Evolutionary conservation across 1,140 invertebrate genomes (phyloP).

Genomic region (Euwallacea fornicatus): DNA sequence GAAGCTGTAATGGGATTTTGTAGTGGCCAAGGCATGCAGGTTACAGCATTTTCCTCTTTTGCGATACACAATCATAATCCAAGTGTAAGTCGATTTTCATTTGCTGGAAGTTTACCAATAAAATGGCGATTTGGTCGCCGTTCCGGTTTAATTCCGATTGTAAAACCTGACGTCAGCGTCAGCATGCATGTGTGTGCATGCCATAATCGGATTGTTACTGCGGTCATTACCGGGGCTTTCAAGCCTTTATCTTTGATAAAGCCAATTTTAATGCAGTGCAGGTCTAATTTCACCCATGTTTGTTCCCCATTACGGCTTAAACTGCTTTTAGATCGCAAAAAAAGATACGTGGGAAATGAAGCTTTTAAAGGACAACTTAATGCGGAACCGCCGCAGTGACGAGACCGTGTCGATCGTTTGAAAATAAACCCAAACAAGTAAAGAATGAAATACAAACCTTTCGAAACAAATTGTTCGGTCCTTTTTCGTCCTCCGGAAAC

Average conservation of each 20-base stretch:
- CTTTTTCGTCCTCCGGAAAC: constrained; percentile 11
- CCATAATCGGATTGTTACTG: constrained; percentile 35
- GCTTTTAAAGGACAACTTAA: constrained; percentile 4
- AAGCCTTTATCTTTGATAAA: constrained; percentile 34
- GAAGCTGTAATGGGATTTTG: too few species aligned
- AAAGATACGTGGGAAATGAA: neutral
- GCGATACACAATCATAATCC: too few species aligned
- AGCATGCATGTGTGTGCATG: constrained; percentile 2
- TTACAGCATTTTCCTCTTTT: too few species aligned
- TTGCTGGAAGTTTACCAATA: constrained; percentile 23
- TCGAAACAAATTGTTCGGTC: constrained; percentile 13
- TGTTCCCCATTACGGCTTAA: constrained; percentile 14
- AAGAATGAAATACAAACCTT: constrained; percentile 10
- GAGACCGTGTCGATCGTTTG: neutral
- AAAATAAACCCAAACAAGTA: constrained; percentile 5
- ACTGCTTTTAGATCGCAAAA: neutral
- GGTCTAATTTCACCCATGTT: constrained; percentile 21
- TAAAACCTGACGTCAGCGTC: constrained; percentile 28
- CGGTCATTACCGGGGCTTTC: constrained; percentile 27
- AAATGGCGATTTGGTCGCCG: constrained; percentile 26
- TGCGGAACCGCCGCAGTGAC: too few species aligned
- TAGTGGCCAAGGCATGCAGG: too few species aligned
- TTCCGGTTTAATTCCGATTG: constrained; percentile 24
- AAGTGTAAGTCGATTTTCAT: constrained; percentile 5
- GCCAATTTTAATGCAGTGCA: constrained; percentile 32